Evolutionary conservation across 1,140 invertebrate genomes (phyloP).

Genomic region (Neoseiulus cucumeris): DNA sequence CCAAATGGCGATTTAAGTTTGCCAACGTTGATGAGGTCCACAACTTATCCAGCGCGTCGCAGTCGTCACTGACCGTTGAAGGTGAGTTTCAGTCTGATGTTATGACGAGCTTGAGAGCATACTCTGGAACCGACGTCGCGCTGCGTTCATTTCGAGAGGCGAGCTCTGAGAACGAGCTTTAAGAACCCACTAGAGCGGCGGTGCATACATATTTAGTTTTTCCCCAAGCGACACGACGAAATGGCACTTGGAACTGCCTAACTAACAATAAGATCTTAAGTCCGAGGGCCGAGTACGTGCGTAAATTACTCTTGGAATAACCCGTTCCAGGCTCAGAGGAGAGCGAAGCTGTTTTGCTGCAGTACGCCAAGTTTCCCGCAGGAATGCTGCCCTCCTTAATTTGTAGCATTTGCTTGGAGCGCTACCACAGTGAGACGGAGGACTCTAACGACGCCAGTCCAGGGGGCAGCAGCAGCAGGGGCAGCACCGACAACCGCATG

Average conservation of each 20-base stretch:
- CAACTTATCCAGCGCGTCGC: neutral
- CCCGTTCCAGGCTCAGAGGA: neutral
- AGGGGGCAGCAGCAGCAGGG: neutral
- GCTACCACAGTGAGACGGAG: neutral
- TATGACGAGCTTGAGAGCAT: neutral
- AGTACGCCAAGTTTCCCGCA: neutral
- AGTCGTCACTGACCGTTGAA: neutral
- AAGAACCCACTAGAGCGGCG: neutral
- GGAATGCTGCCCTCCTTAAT: neutral
- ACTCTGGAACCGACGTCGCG: neutral
- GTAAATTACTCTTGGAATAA: neutral
- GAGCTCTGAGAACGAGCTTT: neutral
- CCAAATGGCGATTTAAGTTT: neutral
- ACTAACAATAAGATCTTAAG: neutral
- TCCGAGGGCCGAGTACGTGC: neutral
- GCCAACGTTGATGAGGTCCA: neutral
- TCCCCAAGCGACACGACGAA: neutral
- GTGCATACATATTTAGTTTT: neutral
- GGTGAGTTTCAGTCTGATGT: neutral
- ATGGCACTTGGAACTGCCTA: neutral
- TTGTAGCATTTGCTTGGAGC: constrained; percentile 3
- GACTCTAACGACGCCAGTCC: neutral
- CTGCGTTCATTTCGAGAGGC: neutral
- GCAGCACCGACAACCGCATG: neutral
- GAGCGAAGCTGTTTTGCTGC: neutral